These are phyloP conservation scores for Caenorhabditis sp. DNA, from an alignment of 2,888 invertebrate species.

Conservation along the genomic window DNA sequence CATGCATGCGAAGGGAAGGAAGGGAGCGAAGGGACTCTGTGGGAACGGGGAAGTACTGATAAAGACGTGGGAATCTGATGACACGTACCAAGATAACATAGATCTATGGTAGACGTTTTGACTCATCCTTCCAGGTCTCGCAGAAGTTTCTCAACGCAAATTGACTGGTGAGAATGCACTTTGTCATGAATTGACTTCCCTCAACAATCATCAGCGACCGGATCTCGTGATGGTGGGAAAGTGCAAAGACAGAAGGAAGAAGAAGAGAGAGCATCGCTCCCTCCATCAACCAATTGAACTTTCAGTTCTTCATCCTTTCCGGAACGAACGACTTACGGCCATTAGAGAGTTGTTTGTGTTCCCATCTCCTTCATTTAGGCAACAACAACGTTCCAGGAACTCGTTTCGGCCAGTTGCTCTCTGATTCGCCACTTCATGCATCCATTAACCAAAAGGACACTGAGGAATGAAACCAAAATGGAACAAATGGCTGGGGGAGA, in stretches of 20 bases:
- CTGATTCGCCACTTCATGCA: background rate
- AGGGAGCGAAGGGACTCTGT: background rate
- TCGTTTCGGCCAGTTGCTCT: background rate
- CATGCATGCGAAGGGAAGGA: too few species aligned
- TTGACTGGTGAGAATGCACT: background rate
- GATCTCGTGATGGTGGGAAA: too few species aligned
- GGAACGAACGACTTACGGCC: background rate
- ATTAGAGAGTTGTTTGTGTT: constrained; percentile 1
- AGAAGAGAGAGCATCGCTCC: background rate
- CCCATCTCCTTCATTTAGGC: background rate
- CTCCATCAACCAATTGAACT: background rate
- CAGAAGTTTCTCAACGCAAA: background rate
- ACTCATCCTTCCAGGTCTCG: too few species aligned
- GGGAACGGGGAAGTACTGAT: background rate
- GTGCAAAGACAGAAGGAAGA: too few species aligned
- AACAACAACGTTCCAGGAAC: background rate
- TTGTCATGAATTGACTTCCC: background rate
- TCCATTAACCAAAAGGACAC: constrained; percentile 2
- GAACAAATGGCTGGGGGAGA: too few species aligned
- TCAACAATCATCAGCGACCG: too few species aligned
- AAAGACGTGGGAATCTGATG: too few species aligned
- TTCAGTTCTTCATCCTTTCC: background rate
- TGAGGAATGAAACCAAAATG: background rate
- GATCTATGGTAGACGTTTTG: background rate
- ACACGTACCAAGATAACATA: too few species aligned